A percentile compares a stretch with the other conserved stretches of the same genome.
Conservation (phyloP, 2,888 invertebrate species). For the Sceliomorpha sp. region DNA sequence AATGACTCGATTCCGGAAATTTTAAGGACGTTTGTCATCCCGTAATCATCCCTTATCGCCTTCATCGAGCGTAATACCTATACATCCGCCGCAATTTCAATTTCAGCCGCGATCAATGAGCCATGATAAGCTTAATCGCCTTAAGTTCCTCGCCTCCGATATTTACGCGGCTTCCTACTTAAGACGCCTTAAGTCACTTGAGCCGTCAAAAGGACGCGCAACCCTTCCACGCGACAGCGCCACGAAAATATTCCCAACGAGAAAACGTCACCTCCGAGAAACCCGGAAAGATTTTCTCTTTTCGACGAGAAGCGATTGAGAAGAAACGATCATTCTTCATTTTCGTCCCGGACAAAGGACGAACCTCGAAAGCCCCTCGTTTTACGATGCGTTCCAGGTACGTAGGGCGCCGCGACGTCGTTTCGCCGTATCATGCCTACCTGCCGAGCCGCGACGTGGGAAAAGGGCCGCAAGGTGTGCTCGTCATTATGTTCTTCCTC, state of each 20-base stretch:
- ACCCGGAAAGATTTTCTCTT: slow-evolving; percentile 49
- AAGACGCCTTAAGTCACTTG: slow-evolving; percentile 58
- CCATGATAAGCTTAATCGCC: slow-evolving; percentile 65
- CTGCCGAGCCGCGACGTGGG: slow-evolving; percentile 53
- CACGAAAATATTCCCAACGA: too few species aligned
- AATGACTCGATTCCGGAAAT: too few species aligned
- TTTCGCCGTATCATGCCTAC: slow-evolving; percentile 39
- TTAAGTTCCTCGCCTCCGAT: slow-evolving; percentile 59
- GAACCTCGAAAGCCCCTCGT: slow-evolving; percentile 48
- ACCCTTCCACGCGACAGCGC: slow-evolving; percentile 1
- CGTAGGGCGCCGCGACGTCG: slow-evolving; percentile 28
- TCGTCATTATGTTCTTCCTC: slow-evolving; percentile 37
- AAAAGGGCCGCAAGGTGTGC: slow-evolving; percentile 57
- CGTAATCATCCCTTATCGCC: too few species aligned
- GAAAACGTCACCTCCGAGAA: too few species aligned
- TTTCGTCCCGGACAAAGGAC: slow-evolving; percentile 42
- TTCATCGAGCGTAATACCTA: too few species aligned
- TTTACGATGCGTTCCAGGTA: slow-evolving; percentile 60
- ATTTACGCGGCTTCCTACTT: slow-evolving; percentile 62
- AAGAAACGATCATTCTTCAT: too few species aligned
- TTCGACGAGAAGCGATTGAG: too few species aligned
- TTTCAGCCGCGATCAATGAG: slow-evolving; percentile 52
- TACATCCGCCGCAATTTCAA: background rate
- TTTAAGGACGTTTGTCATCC: too few species aligned
- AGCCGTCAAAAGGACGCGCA: slow-evolving; percentile 15